Conservation (phyloP, 2,113 vertebrate genomes). For the Campylorhamphus procurvoides region DNA sequence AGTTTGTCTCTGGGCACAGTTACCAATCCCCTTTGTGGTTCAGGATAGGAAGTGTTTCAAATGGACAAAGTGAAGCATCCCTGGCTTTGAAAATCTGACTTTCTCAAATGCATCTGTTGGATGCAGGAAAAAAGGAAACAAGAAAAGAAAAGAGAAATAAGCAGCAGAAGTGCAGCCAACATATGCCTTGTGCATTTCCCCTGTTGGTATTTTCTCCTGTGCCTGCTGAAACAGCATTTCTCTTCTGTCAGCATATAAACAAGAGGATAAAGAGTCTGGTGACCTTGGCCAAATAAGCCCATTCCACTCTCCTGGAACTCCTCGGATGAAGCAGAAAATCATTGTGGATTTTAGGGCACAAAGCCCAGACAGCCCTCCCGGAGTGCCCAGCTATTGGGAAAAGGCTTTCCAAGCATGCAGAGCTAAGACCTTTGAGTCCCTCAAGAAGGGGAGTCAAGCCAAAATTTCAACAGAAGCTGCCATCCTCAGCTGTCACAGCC, state of each 20-base stretch:
- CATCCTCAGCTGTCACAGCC: neutral
- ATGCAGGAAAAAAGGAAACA: neutral
- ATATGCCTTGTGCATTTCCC: neutral
- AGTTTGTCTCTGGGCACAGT: neutral
- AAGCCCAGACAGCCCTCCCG: neutral
- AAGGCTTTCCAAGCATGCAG: neutral
- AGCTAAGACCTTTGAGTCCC: neutral
- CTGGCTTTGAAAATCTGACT: neutral
- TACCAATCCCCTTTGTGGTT: neutral
- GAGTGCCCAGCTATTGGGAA: neutral
- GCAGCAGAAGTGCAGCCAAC: neutral
- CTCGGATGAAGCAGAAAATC: neutral
- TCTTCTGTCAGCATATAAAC: neutral
- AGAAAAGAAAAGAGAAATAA: neutral
- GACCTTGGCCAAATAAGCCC: neutral
- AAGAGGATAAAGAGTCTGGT: neutral
- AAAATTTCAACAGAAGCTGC: neutral
- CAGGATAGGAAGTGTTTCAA: neutral
- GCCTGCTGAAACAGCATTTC: conserved; percentile 6
- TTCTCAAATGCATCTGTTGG: neutral
- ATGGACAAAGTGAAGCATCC: neutral
- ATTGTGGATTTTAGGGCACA: neutral
- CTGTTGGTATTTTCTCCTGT: neutral
- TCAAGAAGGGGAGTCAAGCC: neutral
- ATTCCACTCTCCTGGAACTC: neutral